Conservation (phyloP, 2,888 invertebrate genomes). For the Atethmia centrago region DNA sequence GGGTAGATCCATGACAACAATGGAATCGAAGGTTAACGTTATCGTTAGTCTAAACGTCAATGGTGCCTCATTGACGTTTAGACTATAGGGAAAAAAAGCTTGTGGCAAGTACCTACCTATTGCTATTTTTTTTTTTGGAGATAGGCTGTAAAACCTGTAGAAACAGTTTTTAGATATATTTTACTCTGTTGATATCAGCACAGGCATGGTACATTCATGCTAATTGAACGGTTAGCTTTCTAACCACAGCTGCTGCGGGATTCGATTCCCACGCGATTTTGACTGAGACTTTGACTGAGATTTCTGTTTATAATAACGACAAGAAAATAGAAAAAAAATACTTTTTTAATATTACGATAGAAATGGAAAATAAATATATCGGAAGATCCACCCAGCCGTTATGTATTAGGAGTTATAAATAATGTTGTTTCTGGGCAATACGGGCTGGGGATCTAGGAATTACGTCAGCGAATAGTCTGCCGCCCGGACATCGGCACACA, state of each 20-base stretch:
- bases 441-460: slow-evolving; percentile 16
- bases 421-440: slow-evolving; percentile 16
- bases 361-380: background rate
- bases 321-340: background rate
- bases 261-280: background rate
- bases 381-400: background rate
- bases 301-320: background rate
- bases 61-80: too few species aligned
- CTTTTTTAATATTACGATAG: too few species aligned
- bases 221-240: background rate
- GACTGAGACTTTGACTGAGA: too few species aligned
- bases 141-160: background rate
- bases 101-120: background rate
- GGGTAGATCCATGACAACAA: slow-evolving; percentile 18
- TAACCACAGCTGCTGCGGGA: background rate
- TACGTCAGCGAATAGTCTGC: slow-evolving; percentile 39
- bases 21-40: slow-evolving; percentile 6
- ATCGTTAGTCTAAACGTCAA: too few species aligned
- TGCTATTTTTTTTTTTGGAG: too few species aligned
- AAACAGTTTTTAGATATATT: background rate
- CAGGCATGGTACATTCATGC: background rate
- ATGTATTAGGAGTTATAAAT: slow-evolving; percentile 25
- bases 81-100: background rate
- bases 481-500: slow-evolving; percentile 18
- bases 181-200: background rate